Base-by-base conservation (phyloP, 2,888 invertebrate species). In the Hanleya hanleyi region DNA sequence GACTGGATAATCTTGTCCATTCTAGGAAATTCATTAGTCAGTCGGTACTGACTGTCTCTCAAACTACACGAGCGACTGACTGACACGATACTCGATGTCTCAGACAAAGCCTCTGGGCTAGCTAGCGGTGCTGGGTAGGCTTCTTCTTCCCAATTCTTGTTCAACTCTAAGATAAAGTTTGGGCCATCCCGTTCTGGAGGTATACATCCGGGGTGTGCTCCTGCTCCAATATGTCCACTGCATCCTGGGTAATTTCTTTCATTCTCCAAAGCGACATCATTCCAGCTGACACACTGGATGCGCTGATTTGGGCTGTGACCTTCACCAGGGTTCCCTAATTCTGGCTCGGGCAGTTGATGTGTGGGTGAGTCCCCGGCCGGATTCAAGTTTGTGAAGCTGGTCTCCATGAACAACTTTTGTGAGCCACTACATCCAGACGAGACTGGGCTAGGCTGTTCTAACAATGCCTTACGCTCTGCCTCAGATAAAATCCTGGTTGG, bases 91-190 rank as follows among this genome's bases (percentile, higher is more conserved):
- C 95, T 95, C 1, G 95, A 95, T n/a, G 95, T 93, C 88, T 95
- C 95, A 0, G 95, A 95, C 18, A 96, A 90, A 0, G 95, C 95
- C 88, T 96, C 96, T 0, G 96, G 95, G 68, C 95, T 95, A 12
- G 96, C 96, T 32, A 96, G 88, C 0, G 96, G 96, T 0, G 96
- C 96, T 75, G 76, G 57, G 3, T 47, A 18, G 18, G n/a, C 22
- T 57, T 57, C 57, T 4, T 22, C 57, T 22, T 57, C 57, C 57
- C 57, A 57, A 32, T 32, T 26, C 9, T 3, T 22, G 3, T 9
- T 4, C 15, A 57, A 29, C 2, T 57, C 57, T 29, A 57, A 26
- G 4, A 18, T 29, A 15, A 57, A 29, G 15, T 57, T 29, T 15
- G 57, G 57, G 12, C 57, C 57, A 7, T 22, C 32, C 26, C 32